These are phyloP conservation scores for Actinostola sp. DNA, from an alignment of 92 coral and sea anemone species.

Conservation along the genomic window DNA sequence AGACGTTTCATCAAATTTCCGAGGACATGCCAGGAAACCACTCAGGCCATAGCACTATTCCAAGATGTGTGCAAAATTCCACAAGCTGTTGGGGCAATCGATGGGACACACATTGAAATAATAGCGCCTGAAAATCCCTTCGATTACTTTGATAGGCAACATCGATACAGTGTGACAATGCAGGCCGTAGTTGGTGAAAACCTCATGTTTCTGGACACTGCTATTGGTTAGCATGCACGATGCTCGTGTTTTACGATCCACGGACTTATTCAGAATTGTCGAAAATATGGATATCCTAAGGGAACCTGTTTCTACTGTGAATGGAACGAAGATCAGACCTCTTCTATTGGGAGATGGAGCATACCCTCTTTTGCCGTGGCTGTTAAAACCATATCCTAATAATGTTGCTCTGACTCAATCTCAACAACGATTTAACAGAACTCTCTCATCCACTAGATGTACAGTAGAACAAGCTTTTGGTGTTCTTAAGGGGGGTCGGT, in stretches of 20 bases:
- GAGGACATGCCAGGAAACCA: slow-evolving; percentile 17
- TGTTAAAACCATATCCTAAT: slow-evolving; percentile 45
- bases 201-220: slow-evolving; percentile 41
- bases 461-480: slow-evolving; percentile 62
- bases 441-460: slow-evolving; percentile 30
- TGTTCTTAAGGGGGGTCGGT: too few species aligned
- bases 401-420: slow-evolving; percentile 26
- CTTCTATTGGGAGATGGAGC: slow-evolving; percentile 58
- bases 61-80: slow-evolving; percentile 48
- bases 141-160: slow-evolving; percentile 43
- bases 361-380: slow-evolving; percentile 52
- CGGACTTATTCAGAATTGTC: slow-evolving; percentile 26
- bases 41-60: slow-evolving; percentile 42
- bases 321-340: slow-evolving; percentile 17
- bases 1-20: slow-evolving; percentile 50
- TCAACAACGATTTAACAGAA: slow-evolving; percentile 44
- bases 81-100: slow-evolving; percentile 51
- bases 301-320: slow-evolving; percentile 19
- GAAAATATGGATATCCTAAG: slow-evolving; percentile 29
- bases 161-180: slow-evolving; percentile 42
- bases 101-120: slow-evolving; percentile 49
- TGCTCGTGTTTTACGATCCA: slow-evolving; percentile 32
- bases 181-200: slow-evolving; percentile 63
- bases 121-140: slow-evolving; percentile 32
- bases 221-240: slow-evolving; percentile 66